A percentile compares a stretch with the other conserved stretches of the same genome.
Evolutionary conservation across 2,113 vertebrate genomes (phyloP).

Genomic region (Cyrtonyx montezumae): DNA sequence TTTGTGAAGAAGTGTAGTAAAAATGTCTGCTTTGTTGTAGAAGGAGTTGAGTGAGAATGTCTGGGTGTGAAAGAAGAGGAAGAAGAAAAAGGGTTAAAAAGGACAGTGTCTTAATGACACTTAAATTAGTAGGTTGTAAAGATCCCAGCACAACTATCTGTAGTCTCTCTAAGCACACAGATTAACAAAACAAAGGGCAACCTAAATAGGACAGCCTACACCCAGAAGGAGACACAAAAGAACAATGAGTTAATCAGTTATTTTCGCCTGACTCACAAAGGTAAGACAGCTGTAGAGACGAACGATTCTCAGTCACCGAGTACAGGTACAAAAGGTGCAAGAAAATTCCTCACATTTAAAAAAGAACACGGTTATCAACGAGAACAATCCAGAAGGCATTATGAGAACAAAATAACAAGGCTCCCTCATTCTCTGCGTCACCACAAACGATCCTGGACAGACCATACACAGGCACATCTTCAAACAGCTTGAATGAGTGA

Average conservation of each 20-base stretch:
- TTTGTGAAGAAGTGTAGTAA: not conserved
- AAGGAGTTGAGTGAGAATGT: not conserved
- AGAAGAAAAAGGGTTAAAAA: not conserved
- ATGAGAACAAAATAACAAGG: not conserved
- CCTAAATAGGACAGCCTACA: not conserved
- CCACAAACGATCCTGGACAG: not conserved
- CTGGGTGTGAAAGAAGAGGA: not conserved
- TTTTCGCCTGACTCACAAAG: constrained; percentile 13
- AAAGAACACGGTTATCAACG: not conserved
- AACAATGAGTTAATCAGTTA: not conserved
- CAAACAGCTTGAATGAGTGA: not conserved
- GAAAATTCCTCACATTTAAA: not conserved
- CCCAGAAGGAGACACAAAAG: constrained; percentile 8
- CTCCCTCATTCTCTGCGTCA: not conserved
- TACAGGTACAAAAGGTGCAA: not conserved
- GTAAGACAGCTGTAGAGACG: not conserved
- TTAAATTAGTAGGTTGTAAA: not conserved
- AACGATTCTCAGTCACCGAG: not conserved
- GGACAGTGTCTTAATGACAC: not conserved
- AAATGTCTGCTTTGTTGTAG: not conserved
- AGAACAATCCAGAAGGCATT: not conserved
- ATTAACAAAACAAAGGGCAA: not conserved
- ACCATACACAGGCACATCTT: fast-evolving
- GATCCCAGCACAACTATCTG: not conserved
- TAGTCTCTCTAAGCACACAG: not conserved